Evolutionary conservation across 2,797 vertebrate species (phyloP), one percentile per base, ranked within the genome.

Genomic region (Paguma larvata): DNA sequence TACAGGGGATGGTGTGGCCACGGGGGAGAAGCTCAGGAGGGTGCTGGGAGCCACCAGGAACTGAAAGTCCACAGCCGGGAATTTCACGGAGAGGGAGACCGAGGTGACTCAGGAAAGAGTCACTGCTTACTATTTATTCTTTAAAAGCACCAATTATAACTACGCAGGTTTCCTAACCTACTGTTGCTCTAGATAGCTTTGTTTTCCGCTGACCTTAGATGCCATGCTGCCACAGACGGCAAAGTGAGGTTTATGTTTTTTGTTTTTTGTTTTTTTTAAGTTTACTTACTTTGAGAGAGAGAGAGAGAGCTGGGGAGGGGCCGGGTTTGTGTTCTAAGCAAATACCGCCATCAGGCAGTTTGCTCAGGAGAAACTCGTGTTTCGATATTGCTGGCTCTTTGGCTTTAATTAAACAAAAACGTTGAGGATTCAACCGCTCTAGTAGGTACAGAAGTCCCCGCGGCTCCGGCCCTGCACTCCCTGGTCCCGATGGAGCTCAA

Each of bases 401-500:
- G 32, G 13, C 25, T 84, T 15, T 79, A n/a, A 48, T 38, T 16
- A 32, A 65, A 48, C 32, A 30, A 59, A 41, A 75, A 46, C 56
- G n/a, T 48, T 85, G 67, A 65, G 38, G 23, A 80, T 65, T n/a
- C 30, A 80, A 56, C 23, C 78, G 12, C 32, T 46, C 3, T 59
- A 38, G 80, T 16, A 6, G 1, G 0, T 27, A 21, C 7, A 3
- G 8, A 56, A 13, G 6, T 59, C 18, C 13, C 32, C 0, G 2
- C 18, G 56, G 46, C 30, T 0, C 6, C 14, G 18, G 34, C 2
- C 25, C n/a, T 78, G 13, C 5, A 0, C 2, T 0, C 1, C 23
- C 7, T 63, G 32, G 4, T 32, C 80, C 73, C 27, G 12, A 70
- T 38, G 44, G 8, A 73, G 13, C 34, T 19, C 41, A 89, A 44